phyloP scores from a whole-genome alignment of 2,113 vertebrate species.

The Boleophthalmus pectinirostris region DNA sequence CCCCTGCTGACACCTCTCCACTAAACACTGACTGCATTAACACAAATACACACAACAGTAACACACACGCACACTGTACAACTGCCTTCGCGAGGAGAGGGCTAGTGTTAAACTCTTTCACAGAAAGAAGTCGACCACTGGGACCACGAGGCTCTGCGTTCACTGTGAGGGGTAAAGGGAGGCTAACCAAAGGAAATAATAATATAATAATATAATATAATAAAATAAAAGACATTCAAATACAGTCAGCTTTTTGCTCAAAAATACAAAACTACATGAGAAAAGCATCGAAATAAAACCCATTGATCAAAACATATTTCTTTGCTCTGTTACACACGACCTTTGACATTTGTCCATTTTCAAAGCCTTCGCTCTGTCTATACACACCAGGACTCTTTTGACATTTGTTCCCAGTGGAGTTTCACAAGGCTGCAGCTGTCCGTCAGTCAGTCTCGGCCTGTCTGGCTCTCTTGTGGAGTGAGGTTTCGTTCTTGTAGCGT shows the following conservation, averaged over 20 bases:
- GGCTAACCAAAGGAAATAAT: constrained; percentile 91
- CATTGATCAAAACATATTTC: constrained; percentile 87
- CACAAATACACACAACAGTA: constrained; percentile 60
- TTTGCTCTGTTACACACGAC: constrained; percentile 80
- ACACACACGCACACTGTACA: constrained; percentile 62
- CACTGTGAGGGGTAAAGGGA: constrained; percentile 66
- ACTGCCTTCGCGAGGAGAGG: constrained; percentile 83
- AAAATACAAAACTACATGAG: constrained; percentile 99
- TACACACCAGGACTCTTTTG: too few relatives aligned
- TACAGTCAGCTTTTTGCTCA: constrained; percentile 98
- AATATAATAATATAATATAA: constrained; percentile 69
- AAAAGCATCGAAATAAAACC: constrained; percentile 99
- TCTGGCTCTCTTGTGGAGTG: constrained; percentile 33
- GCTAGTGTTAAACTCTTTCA: constrained; percentile 99
- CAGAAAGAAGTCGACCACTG: constrained; percentile 99
- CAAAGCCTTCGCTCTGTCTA: constrained; percentile 79
- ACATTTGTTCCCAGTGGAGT: too few relatives aligned
- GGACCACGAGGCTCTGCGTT: constrained; percentile 94
- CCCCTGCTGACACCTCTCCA: constrained; percentile 83
- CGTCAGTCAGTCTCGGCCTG: constrained; percentile 66
- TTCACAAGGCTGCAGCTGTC: too few relatives aligned
- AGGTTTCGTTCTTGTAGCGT: constrained; percentile 92
- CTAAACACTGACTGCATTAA: constrained; percentile 79
- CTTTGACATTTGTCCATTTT: constrained; percentile 57
- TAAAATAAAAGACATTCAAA: constrained; percentile 97